phyloP scores from a whole-genome alignment of 1,140 invertebrate genomes.

The Littorina saxatilis region DNA sequence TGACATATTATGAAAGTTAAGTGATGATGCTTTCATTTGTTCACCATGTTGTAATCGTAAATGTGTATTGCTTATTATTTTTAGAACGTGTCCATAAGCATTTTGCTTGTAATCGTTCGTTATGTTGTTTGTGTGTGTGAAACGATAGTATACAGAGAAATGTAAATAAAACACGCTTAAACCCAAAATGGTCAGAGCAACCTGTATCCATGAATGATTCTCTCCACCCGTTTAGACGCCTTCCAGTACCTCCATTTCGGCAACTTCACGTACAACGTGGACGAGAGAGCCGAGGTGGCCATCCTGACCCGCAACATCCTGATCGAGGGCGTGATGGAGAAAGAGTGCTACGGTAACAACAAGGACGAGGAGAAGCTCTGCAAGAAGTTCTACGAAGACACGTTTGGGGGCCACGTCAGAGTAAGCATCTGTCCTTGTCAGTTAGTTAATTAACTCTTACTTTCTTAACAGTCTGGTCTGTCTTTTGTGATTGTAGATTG shows the following conservation, averaged over 20 bases:
- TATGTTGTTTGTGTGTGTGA: no score
- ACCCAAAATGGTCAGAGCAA: no score
- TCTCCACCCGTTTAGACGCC: no score
- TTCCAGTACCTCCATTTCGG: slow-evolving; percentile 53
- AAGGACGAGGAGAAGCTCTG: slow-evolving; percentile 41
- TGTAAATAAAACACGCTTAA: no score
- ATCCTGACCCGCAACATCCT: slow-evolving; percentile 54
- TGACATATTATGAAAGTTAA: no score
- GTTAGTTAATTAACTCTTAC: background rate
- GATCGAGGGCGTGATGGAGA: slow-evolving; percentile 51
- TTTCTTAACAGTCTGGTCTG: background rate
- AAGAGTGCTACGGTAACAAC: slow-evolving; percentile 36
- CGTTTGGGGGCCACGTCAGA: slow-evolving; percentile 57
- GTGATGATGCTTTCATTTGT: no score
- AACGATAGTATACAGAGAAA: no score
- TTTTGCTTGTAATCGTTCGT: no score
- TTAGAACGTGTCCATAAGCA: no score
- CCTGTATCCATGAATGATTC: no score
- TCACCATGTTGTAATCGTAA: no score
- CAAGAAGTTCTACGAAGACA: slow-evolving; percentile 44
- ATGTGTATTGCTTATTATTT: no score
- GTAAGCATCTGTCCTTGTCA: slow-evolving; percentile 25
- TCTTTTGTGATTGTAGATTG: background rate
- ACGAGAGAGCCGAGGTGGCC: slow-evolving; percentile 58
- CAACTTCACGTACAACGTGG: slow-evolving; percentile 49